These are phyloP conservation scores for Idaea straminata DNA, from an alignment of 2,888 invertebrate species.

Conservation along the genomic window DNA sequence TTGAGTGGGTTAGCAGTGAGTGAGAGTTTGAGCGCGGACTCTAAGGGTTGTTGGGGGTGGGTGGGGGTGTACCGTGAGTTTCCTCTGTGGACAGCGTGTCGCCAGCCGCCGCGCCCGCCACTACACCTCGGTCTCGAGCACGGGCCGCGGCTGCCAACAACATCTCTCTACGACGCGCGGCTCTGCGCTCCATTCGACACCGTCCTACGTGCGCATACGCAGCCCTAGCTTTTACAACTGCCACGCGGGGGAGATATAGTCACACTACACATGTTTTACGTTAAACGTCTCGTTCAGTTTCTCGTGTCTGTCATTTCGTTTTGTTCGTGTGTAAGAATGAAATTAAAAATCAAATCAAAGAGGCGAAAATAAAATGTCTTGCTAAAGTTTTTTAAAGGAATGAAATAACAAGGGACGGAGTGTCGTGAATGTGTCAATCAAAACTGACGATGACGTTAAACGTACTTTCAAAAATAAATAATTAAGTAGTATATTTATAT, in stretches of 20 bases:
- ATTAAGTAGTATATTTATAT: neutral
- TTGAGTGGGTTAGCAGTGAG: constrained; percentile 11
- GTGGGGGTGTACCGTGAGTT: constrained; percentile 67
- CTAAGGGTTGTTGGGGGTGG: constrained; percentile 10
- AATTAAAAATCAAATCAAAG: neutral
- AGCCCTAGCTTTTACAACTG: constrained; percentile 65
- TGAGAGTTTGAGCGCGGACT: constrained; percentile 23
- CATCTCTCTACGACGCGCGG: constrained; percentile 76
- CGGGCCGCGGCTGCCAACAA: constrained; percentile 77
- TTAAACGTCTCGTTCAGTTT: constrained; percentile 28
- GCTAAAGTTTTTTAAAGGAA: too few species aligned
- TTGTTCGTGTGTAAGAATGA: neutral
- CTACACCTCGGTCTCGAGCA: constrained; percentile 79
- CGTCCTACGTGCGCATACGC: constrained; percentile 65
- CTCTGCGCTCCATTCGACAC: constrained; percentile 73
- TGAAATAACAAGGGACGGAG: neutral
- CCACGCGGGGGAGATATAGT: constrained; percentile 40
- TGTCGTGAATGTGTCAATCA: neutral
- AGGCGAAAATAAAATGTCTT: neutral
- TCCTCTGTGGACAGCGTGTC: constrained; percentile 74
- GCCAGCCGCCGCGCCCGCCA: constrained; percentile 77
- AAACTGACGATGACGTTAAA: constrained; percentile 43
- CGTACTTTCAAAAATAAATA: constrained; percentile 6
- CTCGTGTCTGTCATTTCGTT: neutral
- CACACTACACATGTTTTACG: constrained; percentile 8